These are phyloP conservation scores for Mylabris sibirica DNA, from an alignment of 2,888 invertebrate species.

Conservation along the genomic window DNA sequence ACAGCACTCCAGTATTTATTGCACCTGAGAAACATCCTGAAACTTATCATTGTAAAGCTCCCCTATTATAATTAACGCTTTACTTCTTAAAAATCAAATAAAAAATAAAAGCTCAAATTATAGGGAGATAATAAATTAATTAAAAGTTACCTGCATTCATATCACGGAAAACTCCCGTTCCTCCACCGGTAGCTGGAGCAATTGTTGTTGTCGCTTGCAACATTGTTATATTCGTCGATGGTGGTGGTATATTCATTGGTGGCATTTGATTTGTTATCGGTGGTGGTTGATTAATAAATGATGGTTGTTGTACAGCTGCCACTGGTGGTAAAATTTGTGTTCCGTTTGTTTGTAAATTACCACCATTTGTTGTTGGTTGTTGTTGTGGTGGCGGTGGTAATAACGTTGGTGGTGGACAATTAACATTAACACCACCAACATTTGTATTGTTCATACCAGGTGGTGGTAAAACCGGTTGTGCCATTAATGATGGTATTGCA, in stretches of 20 bases:
- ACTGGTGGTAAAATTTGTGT: background rate
- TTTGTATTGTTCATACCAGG: constrained; percentile 45
- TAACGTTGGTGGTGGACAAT: constrained; percentile 51
- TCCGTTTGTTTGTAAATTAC: background rate
- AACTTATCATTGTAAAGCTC: no score
- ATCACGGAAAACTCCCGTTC: constrained; percentile 47
- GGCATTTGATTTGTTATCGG: constrained; percentile 54
- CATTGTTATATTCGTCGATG: constrained; percentile 48
- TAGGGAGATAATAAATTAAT: background rate
- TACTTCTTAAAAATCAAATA: background rate
- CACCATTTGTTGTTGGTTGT: constrained; percentile 14
- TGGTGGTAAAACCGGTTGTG: constrained; percentile 59
- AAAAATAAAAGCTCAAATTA: background rate
- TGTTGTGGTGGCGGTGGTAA: constrained; percentile 33
- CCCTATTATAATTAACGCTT: background rate
- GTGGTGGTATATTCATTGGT: constrained; percentile 62
- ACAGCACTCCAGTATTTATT: constrained; percentile 32
- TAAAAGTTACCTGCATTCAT: constrained; percentile 54
- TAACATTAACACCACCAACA: constrained; percentile 48
- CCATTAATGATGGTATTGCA: constrained; percentile 58
- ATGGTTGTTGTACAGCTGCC: constrained; percentile 43
- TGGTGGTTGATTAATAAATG: constrained; percentile 55
- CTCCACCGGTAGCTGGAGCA: background rate
- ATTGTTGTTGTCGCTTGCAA: constrained; percentile 30
- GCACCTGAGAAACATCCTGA: constrained; percentile 34